These are phyloP conservation scores for Phania funesta DNA, from an alignment of 2,888 invertebrate genomes.

Conservation along the genomic window DNA sequence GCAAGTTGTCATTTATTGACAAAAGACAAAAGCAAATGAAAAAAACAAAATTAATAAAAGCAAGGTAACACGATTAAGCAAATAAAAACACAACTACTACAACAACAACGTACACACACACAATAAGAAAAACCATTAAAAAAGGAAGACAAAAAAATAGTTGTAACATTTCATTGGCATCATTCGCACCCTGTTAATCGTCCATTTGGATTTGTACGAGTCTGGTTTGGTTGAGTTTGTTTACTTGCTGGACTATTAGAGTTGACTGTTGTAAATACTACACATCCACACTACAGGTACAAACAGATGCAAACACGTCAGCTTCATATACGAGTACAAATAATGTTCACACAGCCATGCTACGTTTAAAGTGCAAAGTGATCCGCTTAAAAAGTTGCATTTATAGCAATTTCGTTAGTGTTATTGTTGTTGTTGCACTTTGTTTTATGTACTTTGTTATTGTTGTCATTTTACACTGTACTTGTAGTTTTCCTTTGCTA, in stretches of 20 bases:
- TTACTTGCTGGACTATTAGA: slow-evolving; percentile 50
- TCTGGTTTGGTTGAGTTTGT: slow-evolving; percentile 30
- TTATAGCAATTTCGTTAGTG: slow-evolving; percentile 47
- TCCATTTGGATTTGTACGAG: slow-evolving; percentile 49
- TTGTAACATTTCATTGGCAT: slow-evolving; percentile 60
- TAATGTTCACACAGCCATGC: slow-evolving; percentile 10
- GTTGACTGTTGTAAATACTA: slow-evolving; percentile 38
- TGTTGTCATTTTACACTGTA: neutral
- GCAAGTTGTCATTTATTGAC: slow-evolving; percentile 66
- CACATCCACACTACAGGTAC: slow-evolving; percentile 10
- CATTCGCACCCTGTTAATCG: slow-evolving; percentile 66
- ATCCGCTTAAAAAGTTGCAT: slow-evolving; percentile 67
- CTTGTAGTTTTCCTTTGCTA: slow-evolving; percentile 5
- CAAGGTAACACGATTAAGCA: slow-evolving; percentile 61
- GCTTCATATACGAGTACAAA: slow-evolving; percentile 5
- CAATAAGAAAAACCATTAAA: neutral
- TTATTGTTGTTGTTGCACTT: neutral
- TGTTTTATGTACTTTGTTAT: slow-evolving; percentile 19
- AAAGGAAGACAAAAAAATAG: slow-evolving; percentile 13
- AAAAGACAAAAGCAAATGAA: slow-evolving; percentile 47
- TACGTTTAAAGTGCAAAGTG: slow-evolving; percentile 53
- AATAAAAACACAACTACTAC: slow-evolving; percentile 45
- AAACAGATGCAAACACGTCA: slow-evolving; percentile 10
- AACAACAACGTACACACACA: neutral
- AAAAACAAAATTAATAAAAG: neutral